Conservation (phyloP, 2,113 vertebrate genomes). For the Heterotis niloticus region DNA sequence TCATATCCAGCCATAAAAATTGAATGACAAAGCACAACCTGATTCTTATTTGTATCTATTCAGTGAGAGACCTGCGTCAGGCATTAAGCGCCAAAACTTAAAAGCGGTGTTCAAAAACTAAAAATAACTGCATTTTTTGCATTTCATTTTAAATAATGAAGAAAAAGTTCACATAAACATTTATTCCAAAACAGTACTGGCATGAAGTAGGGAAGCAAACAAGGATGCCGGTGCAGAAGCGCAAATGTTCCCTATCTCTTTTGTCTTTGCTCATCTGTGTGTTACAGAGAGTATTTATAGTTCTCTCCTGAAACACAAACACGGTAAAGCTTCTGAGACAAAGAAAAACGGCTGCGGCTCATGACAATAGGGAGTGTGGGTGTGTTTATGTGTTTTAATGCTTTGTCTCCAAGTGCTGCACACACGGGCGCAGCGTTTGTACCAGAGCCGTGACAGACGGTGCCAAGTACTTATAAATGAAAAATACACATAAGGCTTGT, state of each 20-base stretch:
- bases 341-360: not conserved
- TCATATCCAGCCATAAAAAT: constrained; percentile 69
- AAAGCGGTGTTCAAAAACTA: constrained; percentile 28
- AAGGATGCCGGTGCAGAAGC: constrained; percentile 55
- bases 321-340: constrained; percentile 54
- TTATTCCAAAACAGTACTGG: constrained; percentile 59
- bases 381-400: constrained; percentile 2
- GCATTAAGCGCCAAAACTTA: too few relatives aligned
- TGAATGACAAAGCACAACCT: not conserved
- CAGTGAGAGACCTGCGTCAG: not conserved
- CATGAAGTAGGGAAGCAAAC: constrained; percentile 51
- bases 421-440: not conserved
- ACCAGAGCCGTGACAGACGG: not conserved
- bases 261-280: constrained; percentile 61
- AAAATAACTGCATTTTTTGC: constrained; percentile 60
- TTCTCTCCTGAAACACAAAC: constrained; percentile 57
- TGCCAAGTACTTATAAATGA: not conserved
- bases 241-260: constrained; percentile 48
- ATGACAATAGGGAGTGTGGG: not conserved
- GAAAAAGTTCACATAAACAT: constrained; percentile 66
- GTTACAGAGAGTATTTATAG: constrained; percentile 71
- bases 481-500: not conserved
- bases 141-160: constrained; percentile 60
- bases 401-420: not conserved
- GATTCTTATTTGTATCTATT: not conserved